Conservation (phyloP, 92 coral and sea anemone genomes). For the Epizoanthus scotinus region DNA sequence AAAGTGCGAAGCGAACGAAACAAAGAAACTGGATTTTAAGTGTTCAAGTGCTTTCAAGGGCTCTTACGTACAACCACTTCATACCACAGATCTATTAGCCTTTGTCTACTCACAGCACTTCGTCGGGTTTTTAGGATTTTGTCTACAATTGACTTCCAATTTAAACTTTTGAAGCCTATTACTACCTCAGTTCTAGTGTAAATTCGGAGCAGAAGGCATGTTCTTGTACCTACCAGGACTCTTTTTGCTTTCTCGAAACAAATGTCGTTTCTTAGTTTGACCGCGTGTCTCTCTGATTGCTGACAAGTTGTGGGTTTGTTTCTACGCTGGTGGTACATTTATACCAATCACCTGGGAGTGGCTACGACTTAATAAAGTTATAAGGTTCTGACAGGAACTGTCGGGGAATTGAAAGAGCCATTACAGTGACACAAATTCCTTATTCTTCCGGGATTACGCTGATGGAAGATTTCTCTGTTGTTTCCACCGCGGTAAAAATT, state of each 20-base stretch:
- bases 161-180: too few relatives aligned
- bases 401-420: conserved; percentile 30
- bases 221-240: neutral
- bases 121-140: too few relatives aligned
- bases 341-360: conserved; percentile 66
- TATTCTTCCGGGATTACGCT: conserved; percentile 42
- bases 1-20: too few relatives aligned
- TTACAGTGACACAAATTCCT: conserved; percentile 35
- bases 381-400: conserved; percentile 27
- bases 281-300: neutral
- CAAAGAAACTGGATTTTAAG: neutral
- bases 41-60: conserved; percentile 22
- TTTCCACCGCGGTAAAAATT: neutral
- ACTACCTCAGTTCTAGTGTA: too few relatives aligned
- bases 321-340: conserved; percentile 42
- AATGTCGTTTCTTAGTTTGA: neutral
- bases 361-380: conserved; percentile 38
- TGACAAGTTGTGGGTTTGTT: conserved; percentile 24
- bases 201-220: too few relatives aligned
- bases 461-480: conserved; percentile 21
- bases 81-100: neutral
- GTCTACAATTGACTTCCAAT: too few relatives aligned
- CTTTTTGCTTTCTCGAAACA: neutral
- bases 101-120: conserved; percentile 5
- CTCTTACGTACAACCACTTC: conserved; percentile 2